phyloP scores from a whole-genome alignment of 2,113 vertebrate genomes.

The Shinisaurus crocodilurus region DNA sequence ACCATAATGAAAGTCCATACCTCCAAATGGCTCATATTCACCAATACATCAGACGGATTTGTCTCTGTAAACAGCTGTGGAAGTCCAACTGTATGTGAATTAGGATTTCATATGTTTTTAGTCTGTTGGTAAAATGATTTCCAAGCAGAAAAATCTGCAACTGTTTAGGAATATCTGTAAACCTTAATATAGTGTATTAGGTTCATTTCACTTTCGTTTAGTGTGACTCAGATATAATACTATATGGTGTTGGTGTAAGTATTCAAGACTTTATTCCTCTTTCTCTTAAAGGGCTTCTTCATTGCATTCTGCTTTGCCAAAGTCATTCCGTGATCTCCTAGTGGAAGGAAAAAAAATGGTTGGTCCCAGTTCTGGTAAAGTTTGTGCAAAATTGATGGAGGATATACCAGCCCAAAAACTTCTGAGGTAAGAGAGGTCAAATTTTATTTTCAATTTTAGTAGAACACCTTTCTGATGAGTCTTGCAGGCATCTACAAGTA shows the following conservation, averaged over 20 bases:
- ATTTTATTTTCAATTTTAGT: not conserved
- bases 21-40: not conserved
- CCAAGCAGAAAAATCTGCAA: not conserved
- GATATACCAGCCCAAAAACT: conserved; percentile 75
- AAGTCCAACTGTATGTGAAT: not conserved
- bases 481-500: not conserved
- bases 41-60: not conserved
- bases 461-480: not conserved
- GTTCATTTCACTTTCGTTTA: not conserved
- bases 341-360: conserved; percentile 84
- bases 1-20: not conserved
- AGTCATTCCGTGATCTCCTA: conserved; percentile 88
- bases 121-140: not conserved
- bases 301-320: conserved; percentile 80
- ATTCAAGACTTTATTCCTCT: not conserved
- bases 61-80: not conserved
- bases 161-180: not conserved
- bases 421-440: not conserved
- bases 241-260: not conserved
- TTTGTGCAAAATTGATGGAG: conserved; percentile 81
- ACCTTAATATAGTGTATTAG: not conserved
- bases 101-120: not conserved
- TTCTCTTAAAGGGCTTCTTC: conserved; percentile 80
- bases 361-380: conserved; percentile 76
- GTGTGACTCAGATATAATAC: not conserved